These are phyloP conservation scores for Agapornis roseicollis DNA, from an alignment of 2,113 vertebrate genomes.

Conservation along the genomic window DNA sequence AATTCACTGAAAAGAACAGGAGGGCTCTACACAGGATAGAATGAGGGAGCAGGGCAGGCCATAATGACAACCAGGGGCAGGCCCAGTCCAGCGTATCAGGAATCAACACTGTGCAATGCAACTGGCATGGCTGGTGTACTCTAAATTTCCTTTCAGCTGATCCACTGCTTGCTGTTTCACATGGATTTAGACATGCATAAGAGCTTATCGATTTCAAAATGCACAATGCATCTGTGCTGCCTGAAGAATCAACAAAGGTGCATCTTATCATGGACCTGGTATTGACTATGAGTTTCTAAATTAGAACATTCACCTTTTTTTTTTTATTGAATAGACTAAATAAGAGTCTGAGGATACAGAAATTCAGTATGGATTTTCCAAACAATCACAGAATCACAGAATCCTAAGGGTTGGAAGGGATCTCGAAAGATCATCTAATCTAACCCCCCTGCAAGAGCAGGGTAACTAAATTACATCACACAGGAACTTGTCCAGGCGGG, in stretches of 20 bases:
- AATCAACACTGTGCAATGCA: accelerated
- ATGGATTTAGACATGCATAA: not conserved
- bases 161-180: not conserved
- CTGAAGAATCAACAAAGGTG: not conserved
- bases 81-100: not conserved
- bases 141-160: not conserved
- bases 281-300: not conserved
- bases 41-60: not conserved
- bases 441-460: no score
- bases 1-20: not conserved
- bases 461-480: no score
- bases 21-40: accelerated
- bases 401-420: no score
- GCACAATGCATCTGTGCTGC: not conserved
- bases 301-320: not conserved
- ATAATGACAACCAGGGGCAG: not conserved
- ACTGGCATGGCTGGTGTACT: not conserved
- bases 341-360: not conserved
- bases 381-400: no score
- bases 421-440: no score
- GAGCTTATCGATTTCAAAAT: not conserved
- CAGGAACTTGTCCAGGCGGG: no score
- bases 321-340: not conserved
- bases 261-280: not conserved
- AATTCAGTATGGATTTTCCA: not conserved